A percentile compares a stretch with the other conserved stretches of the same genome.
Conservation (phyloP, 2,888 invertebrate genomes). For the Pandemis heparana region DNA sequence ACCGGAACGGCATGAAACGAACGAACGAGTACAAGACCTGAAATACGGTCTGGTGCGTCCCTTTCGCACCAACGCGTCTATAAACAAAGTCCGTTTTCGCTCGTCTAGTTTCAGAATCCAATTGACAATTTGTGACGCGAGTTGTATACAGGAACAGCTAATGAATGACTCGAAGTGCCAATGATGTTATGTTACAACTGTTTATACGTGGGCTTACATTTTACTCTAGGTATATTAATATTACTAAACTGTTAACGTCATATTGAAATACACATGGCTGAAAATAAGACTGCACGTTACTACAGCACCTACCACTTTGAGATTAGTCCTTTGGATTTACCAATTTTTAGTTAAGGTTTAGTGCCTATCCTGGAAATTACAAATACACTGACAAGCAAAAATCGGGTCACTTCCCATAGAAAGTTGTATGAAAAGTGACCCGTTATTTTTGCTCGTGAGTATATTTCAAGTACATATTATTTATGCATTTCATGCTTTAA, state of each 20-base stretch:
- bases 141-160: constrained; percentile 43
- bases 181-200: constrained; percentile 11
- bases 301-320: neutral
- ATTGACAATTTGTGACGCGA: neutral
- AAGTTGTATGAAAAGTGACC: no score
- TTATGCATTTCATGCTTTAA: no score
- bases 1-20: no score
- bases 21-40: no score
- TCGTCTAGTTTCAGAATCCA: neutral
- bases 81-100: neutral
- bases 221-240: neutral
- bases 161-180: constrained; percentile 60
- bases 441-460: no score
- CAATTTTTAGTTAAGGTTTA: no score
- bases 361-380: no score
- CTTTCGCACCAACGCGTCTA: neutral
- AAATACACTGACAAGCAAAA: no score
- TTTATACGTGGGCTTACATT: constrained; percentile 4
- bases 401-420: no score
- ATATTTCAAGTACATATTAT: no score
- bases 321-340: neutral
- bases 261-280: neutral
- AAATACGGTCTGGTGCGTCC: neutral
- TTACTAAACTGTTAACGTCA: neutral
- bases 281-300: neutral